Base-by-base conservation (phyloP, 2,113 vertebrate genomes). In the Tragelaphus buxtoni region DNA sequence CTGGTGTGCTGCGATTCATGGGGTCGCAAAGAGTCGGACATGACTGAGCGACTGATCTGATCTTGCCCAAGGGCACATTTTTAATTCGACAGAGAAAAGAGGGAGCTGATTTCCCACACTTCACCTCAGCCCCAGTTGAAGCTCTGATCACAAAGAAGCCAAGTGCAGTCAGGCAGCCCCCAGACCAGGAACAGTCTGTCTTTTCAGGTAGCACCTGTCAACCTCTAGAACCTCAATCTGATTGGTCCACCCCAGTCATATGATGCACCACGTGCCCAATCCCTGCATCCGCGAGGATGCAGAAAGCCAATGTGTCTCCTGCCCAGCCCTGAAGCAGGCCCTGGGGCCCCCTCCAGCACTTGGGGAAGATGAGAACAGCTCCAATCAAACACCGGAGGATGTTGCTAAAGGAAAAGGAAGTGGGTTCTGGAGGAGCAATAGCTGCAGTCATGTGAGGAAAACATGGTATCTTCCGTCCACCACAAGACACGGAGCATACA, bases 171-270 rank as follows among this genome's bases (percentile, higher is more conserved):
- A 22, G 9, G 60, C 9, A 3, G 35, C 42, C 51, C 42, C 85
- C 56, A 51, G 55, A 45, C 8, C 55, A 69, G 79, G 83, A 9
- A 30, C 11, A 26, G 11, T n/a, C 9, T 11, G 18, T 61, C 22
- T 82, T 63, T 32, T 58, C 16, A 39, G 88, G 35, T 8, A 35
- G 28, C 56, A 1, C 56, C 13, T 28, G 47, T 53, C 10, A 10
- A 1, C 14, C 3, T 42, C 47, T 51, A 55, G 83, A 79, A 83
- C 42, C 47, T 51, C 77, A 86, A 72, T 4, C 55, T 89, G 61
- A 91, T 91, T 83, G 79, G 72, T 32, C 28, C 51, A 91, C 56
- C 91, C 58, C 51, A n/a, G 81, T 92, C 65, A n/a, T 58, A 32
- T 82, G 56, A 65, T 28, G 18, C 1, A 55, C 28, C 4, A 30